A percentile compares a stretch with the other conserved stretches of the same genome.
These are phyloP conservation scores for Periparus ater DNA, from an alignment of 2,797 vertebrate genomes.

Conservation along the genomic window DNA sequence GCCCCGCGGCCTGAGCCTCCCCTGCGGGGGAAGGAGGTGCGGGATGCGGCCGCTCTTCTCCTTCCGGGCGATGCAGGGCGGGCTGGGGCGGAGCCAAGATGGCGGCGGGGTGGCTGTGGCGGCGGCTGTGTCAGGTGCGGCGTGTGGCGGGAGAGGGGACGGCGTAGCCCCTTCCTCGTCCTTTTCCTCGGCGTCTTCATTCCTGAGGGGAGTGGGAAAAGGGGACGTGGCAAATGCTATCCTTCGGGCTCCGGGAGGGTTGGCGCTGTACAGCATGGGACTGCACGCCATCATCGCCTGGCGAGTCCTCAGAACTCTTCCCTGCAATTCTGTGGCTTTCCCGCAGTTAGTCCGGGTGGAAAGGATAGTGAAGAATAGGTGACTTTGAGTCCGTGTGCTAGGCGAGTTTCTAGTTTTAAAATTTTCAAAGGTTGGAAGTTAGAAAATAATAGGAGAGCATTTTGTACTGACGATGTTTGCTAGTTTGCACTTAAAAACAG, in stretches of 20 bases:
- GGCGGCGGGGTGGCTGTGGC: neutral
- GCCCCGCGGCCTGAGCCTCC: accelerated
- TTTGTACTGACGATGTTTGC: accelerated
- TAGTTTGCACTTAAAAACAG: neutral
- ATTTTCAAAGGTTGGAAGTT: neutral
- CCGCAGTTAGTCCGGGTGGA: neutral
- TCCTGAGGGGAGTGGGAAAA: neutral
- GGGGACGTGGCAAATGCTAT: no score
- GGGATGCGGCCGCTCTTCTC: neutral
- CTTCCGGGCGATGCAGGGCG: neutral
- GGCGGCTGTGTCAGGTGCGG: conserved; percentile 13
- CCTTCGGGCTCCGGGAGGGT: no score
- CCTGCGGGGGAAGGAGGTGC: accelerated
- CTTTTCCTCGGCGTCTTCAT: neutral
- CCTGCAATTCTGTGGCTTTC: neutral
- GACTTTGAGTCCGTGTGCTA: neutral
- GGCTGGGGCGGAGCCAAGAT: neutral
- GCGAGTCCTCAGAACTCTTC: no score
- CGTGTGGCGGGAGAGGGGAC: neutral
- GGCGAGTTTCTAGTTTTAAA: neutral
- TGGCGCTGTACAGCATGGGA: neutral
- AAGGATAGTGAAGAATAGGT: no score
- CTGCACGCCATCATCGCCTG: no score
- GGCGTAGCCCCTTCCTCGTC: accelerated
- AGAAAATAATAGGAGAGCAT: accelerated